Evolutionary conservation across 2,113 vertebrate species (phyloP).

Genomic region (Podarcis raffonei): DNA sequence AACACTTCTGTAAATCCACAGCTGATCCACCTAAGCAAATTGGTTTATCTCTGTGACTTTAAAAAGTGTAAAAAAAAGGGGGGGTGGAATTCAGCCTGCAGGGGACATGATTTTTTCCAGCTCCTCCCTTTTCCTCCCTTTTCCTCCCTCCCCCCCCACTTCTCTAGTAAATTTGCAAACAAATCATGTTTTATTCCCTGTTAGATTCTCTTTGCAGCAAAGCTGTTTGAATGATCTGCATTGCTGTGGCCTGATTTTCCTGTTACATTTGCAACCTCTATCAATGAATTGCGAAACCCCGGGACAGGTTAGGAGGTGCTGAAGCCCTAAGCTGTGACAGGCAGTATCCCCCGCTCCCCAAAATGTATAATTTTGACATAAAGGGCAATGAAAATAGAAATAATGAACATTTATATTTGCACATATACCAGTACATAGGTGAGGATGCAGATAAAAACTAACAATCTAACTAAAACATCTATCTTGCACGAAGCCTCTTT

Average conservation of each 20-base stretch:
- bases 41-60: not conserved
- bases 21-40: not conserved
- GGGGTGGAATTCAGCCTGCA: not conserved
- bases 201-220: slow-evolving; percentile 12
- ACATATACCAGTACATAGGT: too few species aligned
- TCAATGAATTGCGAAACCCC: slow-evolving; percentile 22
- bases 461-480: too few species aligned
- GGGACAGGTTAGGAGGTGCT: too few species aligned
- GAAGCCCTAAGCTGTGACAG: not conserved
- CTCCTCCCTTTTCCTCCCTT: not conserved
- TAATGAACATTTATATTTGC: too few species aligned
- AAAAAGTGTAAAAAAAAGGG: not conserved
- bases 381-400: too few species aligned
- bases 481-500: too few species aligned
- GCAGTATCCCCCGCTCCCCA: too few species aligned
- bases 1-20: not conserved
- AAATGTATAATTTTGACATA: too few species aligned
- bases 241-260: not conserved
- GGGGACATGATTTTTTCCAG: not conserved
- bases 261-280: not conserved
- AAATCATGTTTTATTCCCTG: slow-evolving; percentile 24
- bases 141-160: too few species aligned
- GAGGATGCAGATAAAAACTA: too few species aligned
- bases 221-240: slow-evolving; percentile 1
- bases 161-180: not conserved